Conservation (phyloP, 2,113 vertebrate genomes). For the Gambusia holbrooki region DNA sequence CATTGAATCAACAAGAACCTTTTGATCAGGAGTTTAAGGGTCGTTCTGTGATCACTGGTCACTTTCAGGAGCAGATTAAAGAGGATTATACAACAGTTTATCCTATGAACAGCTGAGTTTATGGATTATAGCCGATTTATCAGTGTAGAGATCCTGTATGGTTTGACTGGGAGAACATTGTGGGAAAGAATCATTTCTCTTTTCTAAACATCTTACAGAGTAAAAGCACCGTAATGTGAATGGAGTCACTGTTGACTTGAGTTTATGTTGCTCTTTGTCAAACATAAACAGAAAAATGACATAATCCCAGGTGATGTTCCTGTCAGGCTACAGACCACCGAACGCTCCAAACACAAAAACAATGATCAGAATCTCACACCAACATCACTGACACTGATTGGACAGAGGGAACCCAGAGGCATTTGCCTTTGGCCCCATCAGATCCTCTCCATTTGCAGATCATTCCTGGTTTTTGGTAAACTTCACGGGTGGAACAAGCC, state of each 20-base stretch:
- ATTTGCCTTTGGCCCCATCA: no score
- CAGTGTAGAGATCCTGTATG: neutral
- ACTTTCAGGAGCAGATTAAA: neutral
- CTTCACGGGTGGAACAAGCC: no score
- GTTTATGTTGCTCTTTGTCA: neutral
- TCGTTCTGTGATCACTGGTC: no score
- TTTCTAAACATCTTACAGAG: neutral
- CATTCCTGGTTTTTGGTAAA: no score
- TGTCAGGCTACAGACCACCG: neutral
- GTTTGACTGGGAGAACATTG: neutral
- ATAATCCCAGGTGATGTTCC: neutral
- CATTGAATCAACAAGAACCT: no score
- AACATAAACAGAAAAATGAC: neutral
- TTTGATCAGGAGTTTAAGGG: no score
- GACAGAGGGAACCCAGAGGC: no score
- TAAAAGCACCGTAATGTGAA: neutral
- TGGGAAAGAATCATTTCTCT: neutral
- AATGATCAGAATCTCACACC: no score
- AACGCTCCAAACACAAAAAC: neutral
- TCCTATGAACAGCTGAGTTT: neutral
- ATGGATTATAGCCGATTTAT: neutral
- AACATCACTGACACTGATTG: no score
- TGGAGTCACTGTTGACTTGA: neutral
- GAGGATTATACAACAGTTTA: neutral
- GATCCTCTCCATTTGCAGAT: no score